Evolutionary conservation across 2,888 invertebrate genomes (phyloP), one percentile per base, ranked within the genome.

Genomic region (Anoncus sp.): DNA sequence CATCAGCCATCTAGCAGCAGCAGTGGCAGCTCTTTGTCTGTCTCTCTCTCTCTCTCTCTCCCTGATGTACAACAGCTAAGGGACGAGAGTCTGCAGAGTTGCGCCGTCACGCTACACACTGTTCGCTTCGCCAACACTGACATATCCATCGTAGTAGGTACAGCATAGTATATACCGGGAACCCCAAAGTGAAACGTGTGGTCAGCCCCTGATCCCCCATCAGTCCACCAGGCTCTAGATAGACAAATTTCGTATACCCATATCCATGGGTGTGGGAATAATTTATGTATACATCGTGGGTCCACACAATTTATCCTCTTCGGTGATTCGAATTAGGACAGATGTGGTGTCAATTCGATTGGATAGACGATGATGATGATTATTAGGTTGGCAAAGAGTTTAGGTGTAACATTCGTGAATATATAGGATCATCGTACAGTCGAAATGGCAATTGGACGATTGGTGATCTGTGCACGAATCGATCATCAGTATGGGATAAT

Each of bases 21-120:
- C 69, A 73, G 72, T 77, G 63, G 77, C 79, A 40, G 70, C 84
- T 87, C 85, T 84, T n/a, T n/a, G n/a, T n/a, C n/a, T n/a, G n/a
- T n/a, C n/a, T n/a, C n/a, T n/a, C n/a, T n/a, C n/a, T n/a, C 83
- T 7, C 16, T 3, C 55, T 35, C 4, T 35, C n/a, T 35, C 57
- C n/a, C 35, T 49, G n/a, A 27, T 16, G 35, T 31, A 27, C 40
- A 49, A 67, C 72, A 51, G 78, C 57, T 71, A 57, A 75, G 71
- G 75, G 74, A 66, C 51, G 51, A 31, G 51, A 27, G 53, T 18
- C 45, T 47, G 55, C 51, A 38, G 45, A 45, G 55, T 72, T 53
- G 22, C 18, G 10, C 43, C 71, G 55, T 66, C 66, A 74, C 47
- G 53, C 60, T 60, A 38, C 51, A 78, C 71, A 60, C 40, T 49